Conservation (phyloP, 2,113 vertebrate genomes). For the Carollia perspicillata region DNA sequence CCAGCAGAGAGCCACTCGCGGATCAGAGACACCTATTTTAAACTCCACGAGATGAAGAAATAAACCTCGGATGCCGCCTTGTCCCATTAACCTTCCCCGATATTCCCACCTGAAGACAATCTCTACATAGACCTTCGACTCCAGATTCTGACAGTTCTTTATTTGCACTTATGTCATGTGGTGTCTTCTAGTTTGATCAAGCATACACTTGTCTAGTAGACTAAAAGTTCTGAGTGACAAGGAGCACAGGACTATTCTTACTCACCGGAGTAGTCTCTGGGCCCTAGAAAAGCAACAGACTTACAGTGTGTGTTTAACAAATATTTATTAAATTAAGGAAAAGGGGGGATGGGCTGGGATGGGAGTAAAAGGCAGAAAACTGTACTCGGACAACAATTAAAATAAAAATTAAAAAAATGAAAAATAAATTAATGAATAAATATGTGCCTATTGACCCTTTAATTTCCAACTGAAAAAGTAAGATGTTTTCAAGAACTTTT, state of each 20-base stretch:
- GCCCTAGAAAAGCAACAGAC: neutral
- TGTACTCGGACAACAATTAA: no score
- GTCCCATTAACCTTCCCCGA: neutral
- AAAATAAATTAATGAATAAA: no score
- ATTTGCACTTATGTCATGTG: neutral
- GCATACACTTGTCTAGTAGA: neutral
- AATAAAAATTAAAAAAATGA: no score
- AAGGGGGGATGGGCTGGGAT: no score
- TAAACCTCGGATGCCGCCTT: neutral
- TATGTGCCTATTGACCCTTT: no score
- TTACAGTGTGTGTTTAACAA: neutral
- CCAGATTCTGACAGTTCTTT: neutral
- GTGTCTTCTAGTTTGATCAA: neutral
- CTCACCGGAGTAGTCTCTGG: neutral
- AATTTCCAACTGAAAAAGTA: neutral
- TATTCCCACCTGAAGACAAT: neutral
- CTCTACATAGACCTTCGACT: neutral
- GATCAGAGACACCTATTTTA: neutral
- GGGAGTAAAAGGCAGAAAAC: no score
- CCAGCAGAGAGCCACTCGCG: neutral
- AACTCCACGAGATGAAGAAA: neutral
- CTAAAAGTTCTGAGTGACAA: neutral
- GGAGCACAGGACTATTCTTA: neutral
- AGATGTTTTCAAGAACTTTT: neutral
- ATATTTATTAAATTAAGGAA: no score